phyloP scores from a whole-genome alignment of 92 coral and sea anemone genomes.

The Meandrina meandrites region DNA sequence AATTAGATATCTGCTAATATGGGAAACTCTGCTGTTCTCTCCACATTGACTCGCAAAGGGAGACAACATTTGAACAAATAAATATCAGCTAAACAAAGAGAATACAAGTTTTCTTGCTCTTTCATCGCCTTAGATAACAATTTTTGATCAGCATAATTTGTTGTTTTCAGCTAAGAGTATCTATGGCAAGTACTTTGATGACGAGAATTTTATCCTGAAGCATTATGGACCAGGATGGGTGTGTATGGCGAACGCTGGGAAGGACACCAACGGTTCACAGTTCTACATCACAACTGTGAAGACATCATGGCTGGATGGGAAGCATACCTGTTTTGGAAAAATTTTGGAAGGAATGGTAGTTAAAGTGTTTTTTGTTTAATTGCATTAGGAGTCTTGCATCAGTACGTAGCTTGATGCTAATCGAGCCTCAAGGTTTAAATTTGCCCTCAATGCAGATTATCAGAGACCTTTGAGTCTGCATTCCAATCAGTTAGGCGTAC shows the following conservation, averaged over 20 bases:
- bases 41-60: too few species aligned
- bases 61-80: too few species aligned
- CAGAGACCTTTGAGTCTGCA: background rate
- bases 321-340: constrained; percentile 94
- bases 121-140: too few species aligned
- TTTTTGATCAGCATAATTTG: too few species aligned
- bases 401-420: background rate
- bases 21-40: too few species aligned
- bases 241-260: constrained; percentile 96
- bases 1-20: too few species aligned
- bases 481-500: background rate
- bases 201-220: constrained; percentile 85
- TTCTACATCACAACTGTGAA: constrained; percentile 82
- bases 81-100: too few species aligned
- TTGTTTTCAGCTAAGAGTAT: constrained; percentile 83
- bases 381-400: too few species aligned
- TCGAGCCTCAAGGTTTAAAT: background rate
- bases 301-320: constrained; percentile 90
- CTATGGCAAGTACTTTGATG: constrained; percentile 85
- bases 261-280: constrained; percentile 93
- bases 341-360: constrained; percentile 93
- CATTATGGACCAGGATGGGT: constrained; percentile 96
- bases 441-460: too few species aligned
- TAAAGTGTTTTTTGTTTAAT: background rate
- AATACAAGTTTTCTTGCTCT: too few species aligned